Percentiles rank a stretch among this genome's conserved stretches.
Evolutionary conservation across 2,888 invertebrate genomes (phyloP).

Genomic region (Mallateleia sp.): DNA sequence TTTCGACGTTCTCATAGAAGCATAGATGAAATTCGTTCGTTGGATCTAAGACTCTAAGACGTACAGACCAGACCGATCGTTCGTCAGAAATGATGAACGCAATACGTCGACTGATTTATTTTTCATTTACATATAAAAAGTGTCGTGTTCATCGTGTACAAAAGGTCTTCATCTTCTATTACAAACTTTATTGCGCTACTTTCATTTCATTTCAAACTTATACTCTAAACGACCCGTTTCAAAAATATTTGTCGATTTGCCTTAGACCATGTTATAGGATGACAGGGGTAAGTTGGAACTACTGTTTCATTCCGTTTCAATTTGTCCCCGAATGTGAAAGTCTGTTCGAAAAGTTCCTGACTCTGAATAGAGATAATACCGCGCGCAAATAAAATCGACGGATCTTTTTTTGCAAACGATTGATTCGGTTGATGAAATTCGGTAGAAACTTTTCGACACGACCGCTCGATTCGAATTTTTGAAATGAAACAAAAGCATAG

Average conservation of each 20-base stretch:
- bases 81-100: no score
- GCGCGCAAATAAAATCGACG: neutral
- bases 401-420: neutral
- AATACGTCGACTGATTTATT: no score
- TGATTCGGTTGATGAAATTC: neutral
- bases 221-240: no score
- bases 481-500: constrained; percentile 9
- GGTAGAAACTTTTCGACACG: neutral
- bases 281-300: neutral
- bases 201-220: no score
- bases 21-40: constrained; percentile 49
- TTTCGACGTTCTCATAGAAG: constrained; percentile 66
- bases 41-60: constrained; percentile 54
- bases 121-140: no score
- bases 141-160: no score
- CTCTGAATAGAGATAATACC: neutral
- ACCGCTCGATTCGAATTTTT: neutral
- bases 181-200: no score
- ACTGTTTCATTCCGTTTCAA: neutral
- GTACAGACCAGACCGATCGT: constrained; percentile 52
- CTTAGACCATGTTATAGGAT: no score
- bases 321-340: neutral
- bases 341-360: neutral
- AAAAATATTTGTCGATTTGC: no score
- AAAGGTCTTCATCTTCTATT: no score